Base-by-base conservation (phyloP, 2,888 invertebrate species). In the Ennomos quercinarius region DNA sequence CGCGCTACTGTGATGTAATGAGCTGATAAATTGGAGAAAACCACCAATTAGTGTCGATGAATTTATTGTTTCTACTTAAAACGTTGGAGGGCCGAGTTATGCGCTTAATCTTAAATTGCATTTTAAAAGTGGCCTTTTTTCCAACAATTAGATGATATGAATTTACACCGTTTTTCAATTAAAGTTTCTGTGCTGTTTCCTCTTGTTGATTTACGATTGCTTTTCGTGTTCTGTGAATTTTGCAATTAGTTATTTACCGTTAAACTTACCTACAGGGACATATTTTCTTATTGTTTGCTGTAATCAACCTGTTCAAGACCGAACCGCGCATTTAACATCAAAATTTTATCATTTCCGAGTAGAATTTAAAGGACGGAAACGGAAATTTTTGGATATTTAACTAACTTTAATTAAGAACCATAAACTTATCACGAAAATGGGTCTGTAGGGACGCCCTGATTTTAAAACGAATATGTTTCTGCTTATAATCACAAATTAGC, bases 31-130 rank as follows among this genome's bases (percentile, higher is more conserved):
- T 92, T 88, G 89, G 86, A 91, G 91, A 92, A 91, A 92, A 92
- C 92, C 91, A 91, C 92, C 92, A 92, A 92, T 92, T 92, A 92
- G 92, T 90, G 91, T 89, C 92, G 91, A 92, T 91, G 91, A 92
- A 91, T 91, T 92, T 92, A 92, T 92, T 92, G 91, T 92, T 91
- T 91, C 91, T 90, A 89, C 91, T 91, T 91, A 91, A 91, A 91
- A 86, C 90, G 90, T 90, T 89, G 91, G 91, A 89, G 91, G 90
- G 89, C 87, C 84, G 78, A 82, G 81, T 86, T 67, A 69, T 69
- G 69, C 64, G 83, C 84, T 89, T 89, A 89, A 90, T 91, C 89
- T 89, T 81, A 85, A 86, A 88, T 87, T 88, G 85, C 83, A 78
- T 84, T 91, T 89, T 84, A 77, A 84, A 86, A 84, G 83, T 84